Base-by-base conservation (phyloP, 2,113 vertebrate species). In the Piprites chloris region DNA sequence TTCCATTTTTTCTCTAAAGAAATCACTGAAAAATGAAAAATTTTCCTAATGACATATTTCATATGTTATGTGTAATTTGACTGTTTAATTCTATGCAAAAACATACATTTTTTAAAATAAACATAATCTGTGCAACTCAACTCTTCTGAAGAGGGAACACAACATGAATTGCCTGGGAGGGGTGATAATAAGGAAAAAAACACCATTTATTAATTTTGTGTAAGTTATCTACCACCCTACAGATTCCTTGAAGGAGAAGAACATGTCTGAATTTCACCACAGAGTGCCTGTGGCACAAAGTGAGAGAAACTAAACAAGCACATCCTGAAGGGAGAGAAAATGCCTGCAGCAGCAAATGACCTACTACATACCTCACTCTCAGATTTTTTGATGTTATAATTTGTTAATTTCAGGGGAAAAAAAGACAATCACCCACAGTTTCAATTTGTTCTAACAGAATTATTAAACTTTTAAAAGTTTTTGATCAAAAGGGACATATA, bases 221-320 rank as follows among this genome's bases (percentile, higher is more conserved):
- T 97, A 97, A 97, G 97, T 97, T 97, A 95, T 96, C 82, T 75
- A 94, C 94, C 90, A 96, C 95, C 90, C 87, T 63, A 95, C 97
- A 98, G 97, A 98, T 93, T 97, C 97, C 97, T 99, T 98, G 97
- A 98, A 98, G 97, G 90, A 94, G 97, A 98, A 98, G 97, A 98
- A 97, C 96, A 97, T 94, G 97, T 97, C 98, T 98, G 98, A 98
- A 98, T 99, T 98, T 98, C 97, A 98, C 98, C 98, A 98, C 35
- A 97, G 93, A 98, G 74, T 96, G 98, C 98, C 98, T 98, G 96
- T 97, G 98, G 99, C 98, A 97, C 96, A 97, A 97, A 98, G 97
- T 95, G 97, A 98, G 96, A 98, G 97, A 98, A 99, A 98, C 98
- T 98, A 98, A 99, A 99, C 98, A 99, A 99, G 98, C 96, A 97